Base-by-base conservation (phyloP, 2,113 vertebrate genomes). In the Isurus oxyrinchus region DNA sequence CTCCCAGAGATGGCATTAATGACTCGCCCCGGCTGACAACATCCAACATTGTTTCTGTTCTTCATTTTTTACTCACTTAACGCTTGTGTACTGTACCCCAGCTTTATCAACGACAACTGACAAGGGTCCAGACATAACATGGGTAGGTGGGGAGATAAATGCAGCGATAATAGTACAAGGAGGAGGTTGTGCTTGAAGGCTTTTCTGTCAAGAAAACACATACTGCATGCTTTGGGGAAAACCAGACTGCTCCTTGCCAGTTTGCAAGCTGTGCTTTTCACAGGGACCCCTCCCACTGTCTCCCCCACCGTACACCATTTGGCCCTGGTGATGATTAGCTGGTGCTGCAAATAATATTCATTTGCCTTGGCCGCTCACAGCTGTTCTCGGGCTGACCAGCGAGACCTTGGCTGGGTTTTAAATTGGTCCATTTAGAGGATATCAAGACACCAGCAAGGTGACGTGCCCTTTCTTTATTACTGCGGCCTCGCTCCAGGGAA, bases 381-480 rank as follows among this genome's bases (percentile, higher is more conserved):
- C 98, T 98, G 98, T 98, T 98, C 98, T 72, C 66, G 27, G 67
- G 67, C 94, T 95, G 94, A 95, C 94, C 94, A 95, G 97, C 97
- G 98, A 98, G 98, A 98, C 98, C 98, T 98, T 98, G 98, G 98
- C 98, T 98, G 98, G 98, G 97, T 98, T 98, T 98, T 98, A 98
- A 99, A 99, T 98, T 98, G 98, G 98, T 98, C 98, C 98, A 98
- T 98, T 99, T 99, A 97, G 98, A 98, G 98, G 98, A 98, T 98
- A 98, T 98, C 98, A 98, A 98, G 98, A 98, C 98, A 98, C 98
- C 98, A 98, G 98, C 98, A 98, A 98, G 98, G 98, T 98, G 98
- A 98, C 98, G 98, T 98, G 98, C 98, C 98, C 98, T 98, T 98
- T 98, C 98, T 98, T 98, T 98, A 98, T 98, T 98, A 98, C 98